These are phyloP conservation scores for Listronotus oregonensis DNA, from an alignment of 1,140 invertebrate species.

Conservation along the genomic window DNA sequence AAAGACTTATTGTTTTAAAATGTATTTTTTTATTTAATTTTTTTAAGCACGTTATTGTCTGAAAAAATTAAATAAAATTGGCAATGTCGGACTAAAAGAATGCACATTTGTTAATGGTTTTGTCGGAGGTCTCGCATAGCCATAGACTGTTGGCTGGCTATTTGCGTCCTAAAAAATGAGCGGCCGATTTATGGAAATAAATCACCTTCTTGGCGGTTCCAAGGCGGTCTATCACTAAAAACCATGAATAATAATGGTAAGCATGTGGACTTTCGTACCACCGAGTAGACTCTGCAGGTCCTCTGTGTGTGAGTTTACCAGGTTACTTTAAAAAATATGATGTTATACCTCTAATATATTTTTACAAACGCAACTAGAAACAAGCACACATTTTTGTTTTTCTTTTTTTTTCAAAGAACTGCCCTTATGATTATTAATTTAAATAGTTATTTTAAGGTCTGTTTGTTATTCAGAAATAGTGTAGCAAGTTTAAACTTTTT, in stretches of 20 bases:
- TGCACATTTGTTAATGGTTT: conserved; percentile 30
- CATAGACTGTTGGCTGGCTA: conserved; percentile 17
- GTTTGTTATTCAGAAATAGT: no score
- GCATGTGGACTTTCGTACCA: conserved; percentile 29
- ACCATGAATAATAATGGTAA: conserved; percentile 39
- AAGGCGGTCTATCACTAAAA: conserved; percentile 39
- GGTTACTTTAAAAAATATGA: conserved; percentile 16
- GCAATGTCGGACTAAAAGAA: conserved; percentile 22
- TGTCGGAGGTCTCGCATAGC: conserved; percentile 19
- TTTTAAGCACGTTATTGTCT: no score
- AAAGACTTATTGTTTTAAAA: no score
- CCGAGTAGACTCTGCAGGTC: conserved; percentile 30
- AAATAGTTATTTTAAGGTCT: no score
- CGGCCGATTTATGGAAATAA: conserved; percentile 36
- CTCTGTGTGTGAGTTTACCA: conserved; percentile 26
- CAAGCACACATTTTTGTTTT: no score
- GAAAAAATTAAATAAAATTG: conserved; percentile 12
- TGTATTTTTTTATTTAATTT: no score
- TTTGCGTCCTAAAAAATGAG: conserved; percentile 34
- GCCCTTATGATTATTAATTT: no score
- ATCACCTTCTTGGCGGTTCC: conserved; percentile 33
- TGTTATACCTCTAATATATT: not conserved
- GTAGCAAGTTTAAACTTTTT: no score
- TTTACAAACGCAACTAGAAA: not conserved
- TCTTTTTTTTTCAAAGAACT: no score